Evolutionary conservation across 1,140 invertebrate genomes (phyloP).

Genomic region (Coelopa frigida): DNA sequence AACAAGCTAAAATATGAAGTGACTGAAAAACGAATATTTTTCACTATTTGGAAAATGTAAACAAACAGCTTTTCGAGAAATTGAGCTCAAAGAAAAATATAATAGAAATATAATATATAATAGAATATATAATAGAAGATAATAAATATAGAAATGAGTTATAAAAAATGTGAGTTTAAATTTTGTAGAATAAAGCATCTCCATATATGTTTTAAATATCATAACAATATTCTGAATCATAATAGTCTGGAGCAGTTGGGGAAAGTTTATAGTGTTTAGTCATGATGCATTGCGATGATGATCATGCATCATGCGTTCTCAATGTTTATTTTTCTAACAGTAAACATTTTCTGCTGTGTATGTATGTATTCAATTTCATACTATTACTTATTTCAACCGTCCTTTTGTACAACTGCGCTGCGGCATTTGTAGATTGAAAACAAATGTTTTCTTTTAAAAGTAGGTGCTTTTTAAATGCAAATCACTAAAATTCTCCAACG

Average conservation of each 20-base stretch:
- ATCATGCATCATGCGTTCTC: not conserved
- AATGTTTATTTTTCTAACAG: not conserved
- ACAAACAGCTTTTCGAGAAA: too few species aligned
- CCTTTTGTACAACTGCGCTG: slow-evolving; percentile 16
- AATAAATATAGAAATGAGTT: too few species aligned
- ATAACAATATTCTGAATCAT: slow-evolving; percentile 2
- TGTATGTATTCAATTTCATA: too few species aligned
- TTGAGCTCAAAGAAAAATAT: too few species aligned
- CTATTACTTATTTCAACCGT: slow-evolving; percentile 8
- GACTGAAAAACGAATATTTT: too few species aligned
- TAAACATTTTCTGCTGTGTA: too few species aligned
- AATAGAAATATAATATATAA: too few species aligned
- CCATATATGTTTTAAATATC: not conserved
- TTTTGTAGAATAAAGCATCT: slow-evolving; percentile 12
- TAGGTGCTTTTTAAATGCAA: slow-evolving; percentile 21
- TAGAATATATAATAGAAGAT: too few species aligned
- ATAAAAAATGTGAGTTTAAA: slow-evolving; percentile 9
- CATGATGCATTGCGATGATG: slow-evolving; percentile 1
- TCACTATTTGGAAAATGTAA: too few species aligned
- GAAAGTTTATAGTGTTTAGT: not conserved
- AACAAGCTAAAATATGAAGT: too few species aligned
- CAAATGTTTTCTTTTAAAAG: slow-evolving; percentile 12
- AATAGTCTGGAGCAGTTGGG: not conserved
- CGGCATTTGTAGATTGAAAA: slow-evolving; percentile 11
- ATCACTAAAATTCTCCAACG: slow-evolving; percentile 15